Base-by-base conservation (phyloP, 2,113 vertebrate genomes). In the Ariopsis seemanni region DNA sequence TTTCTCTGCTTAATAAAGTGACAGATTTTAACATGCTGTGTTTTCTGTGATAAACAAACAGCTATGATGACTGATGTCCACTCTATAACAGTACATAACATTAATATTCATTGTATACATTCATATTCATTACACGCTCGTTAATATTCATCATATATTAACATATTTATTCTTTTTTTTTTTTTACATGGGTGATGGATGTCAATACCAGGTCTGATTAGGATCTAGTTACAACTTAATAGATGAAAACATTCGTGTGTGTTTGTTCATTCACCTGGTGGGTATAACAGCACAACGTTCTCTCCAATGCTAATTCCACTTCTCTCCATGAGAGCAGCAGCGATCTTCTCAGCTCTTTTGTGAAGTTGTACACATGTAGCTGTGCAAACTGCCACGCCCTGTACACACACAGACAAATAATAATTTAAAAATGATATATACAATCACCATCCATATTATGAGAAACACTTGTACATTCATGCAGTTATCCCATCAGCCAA, bases 301-400 rank as follows among this genome's bases (percentile, higher is more conserved):
- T 99, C 98, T 22, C 98, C 98, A 0, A 97, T 98, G 91, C 99
- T 99, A 92, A 99, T 97, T 93, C 97, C 97, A 82, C 98, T 97
- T 94, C 97, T 98, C 93, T 99, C 98, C 57, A 93, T 96, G 84
- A 99, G 96, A 30, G 97, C 96, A 1, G 97, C 96, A 0, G 97
- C 97, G 4, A 99, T 98, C 87, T 97, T 97, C 94, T 99, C 98
- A 0, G 98, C 97, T 86, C 97, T 95, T 90, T 99, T 99, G 92
- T 99, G 98, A 91, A 99, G 94, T 93, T 99, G 98, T 63, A 98
- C 93, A 89, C 98, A 99, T 83, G 97, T 97, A 30, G 98, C 98
- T 1, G 97, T 99, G 92, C 97, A 96, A 83, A 98, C 96, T 1
- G 96, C 93, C 2, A 97, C 96, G 77, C 98, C 98, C 98, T 99